Conservation (phyloP, 2,797 vertebrate species). For the Hydrocynus forskahlii region DNA sequence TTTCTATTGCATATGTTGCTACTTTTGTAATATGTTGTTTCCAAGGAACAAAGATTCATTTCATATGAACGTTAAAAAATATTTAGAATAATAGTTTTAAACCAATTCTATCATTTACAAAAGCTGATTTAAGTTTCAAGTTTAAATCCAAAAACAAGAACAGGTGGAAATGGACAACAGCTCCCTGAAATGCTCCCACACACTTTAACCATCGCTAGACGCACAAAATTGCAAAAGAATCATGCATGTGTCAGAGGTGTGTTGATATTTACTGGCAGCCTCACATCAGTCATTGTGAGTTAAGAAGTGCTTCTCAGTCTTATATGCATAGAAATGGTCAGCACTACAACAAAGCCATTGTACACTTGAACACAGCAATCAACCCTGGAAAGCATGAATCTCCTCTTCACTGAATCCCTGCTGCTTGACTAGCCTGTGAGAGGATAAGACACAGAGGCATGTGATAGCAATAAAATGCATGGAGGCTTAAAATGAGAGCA, state of each 20-base stretch:
- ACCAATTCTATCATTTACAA: not conserved
- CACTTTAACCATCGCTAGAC: not conserved
- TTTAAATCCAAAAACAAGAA: not conserved
- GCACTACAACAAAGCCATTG: not conserved
- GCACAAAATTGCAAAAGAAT: slow-evolving; percentile 23
- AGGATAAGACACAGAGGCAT: not conserved
- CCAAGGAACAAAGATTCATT: not conserved
- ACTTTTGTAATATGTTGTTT: not conserved
- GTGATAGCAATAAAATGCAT: not conserved
- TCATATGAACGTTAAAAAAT: not conserved
- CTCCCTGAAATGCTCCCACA: not conserved
- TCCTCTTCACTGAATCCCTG: slow-evolving; percentile 86
- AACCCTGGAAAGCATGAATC: slow-evolving; percentile 85
- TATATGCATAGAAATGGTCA: slow-evolving; percentile 45
- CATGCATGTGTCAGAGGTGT: not conserved
- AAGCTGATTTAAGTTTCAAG: not conserved
- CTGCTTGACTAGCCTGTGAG: slow-evolving; percentile 82
- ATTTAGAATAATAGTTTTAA: not conserved
- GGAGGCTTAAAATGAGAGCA: not conserved
- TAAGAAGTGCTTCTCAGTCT: not conserved
- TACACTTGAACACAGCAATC: slow-evolving; percentile 52
- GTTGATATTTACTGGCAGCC: not conserved
- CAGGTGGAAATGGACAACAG: not conserved
- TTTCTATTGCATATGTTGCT: too few species aligned
- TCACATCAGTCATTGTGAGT: not conserved